Base-by-base conservation (phyloP, 1,140 invertebrate genomes). In the Elysia chlorotica region DNA sequence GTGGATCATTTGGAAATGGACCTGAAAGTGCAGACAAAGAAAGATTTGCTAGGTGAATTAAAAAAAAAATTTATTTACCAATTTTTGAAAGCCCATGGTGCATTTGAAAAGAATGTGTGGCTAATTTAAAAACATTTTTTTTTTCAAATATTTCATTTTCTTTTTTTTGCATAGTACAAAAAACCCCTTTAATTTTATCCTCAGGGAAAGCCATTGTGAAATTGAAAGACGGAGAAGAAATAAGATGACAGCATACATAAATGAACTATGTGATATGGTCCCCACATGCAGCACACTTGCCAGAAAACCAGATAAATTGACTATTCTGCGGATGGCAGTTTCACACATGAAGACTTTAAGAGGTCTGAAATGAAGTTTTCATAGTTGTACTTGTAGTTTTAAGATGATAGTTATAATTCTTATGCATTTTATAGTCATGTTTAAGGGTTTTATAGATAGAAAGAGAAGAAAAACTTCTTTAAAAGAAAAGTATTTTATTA, bases 211-310 rank as follows among this genome's bases (percentile, higher is more conserved):
- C 89, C 98, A 99, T 90, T 99, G 97, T 90, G 98, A 99, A 89
- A 99, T 99, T 86, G 98, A 99, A 88, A 91, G 98, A 78, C 91
- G 98, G 74, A 90, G 98, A 78, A 91, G 98, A 73, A 99, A 99
- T 90, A 99, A 99, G 92, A 99, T 99, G 98, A 99, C 98, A 73
- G 95, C 97, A 73, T 99, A 99, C 89, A 99, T 99, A 84, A 99
- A 97, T 78, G 98, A 99, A 90, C 91, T 99, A 75, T 99, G 96
- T 73, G 97, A 99, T 89, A 99, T 99, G 98, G 97, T 99, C 78
- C 98, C 98, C 80, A 98, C 98, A 77, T 99, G 97, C 89, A 96
- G 94, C 80, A 96, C 96, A 0, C 90, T 99, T 38, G 97, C 97
- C 2, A 91, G 97, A 67, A 99, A 99, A 88, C 98, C 97, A 14